Evolutionary conservation across 2,797 vertebrate species (phyloP).

Genomic region (Sebastes nivosus): DNA sequence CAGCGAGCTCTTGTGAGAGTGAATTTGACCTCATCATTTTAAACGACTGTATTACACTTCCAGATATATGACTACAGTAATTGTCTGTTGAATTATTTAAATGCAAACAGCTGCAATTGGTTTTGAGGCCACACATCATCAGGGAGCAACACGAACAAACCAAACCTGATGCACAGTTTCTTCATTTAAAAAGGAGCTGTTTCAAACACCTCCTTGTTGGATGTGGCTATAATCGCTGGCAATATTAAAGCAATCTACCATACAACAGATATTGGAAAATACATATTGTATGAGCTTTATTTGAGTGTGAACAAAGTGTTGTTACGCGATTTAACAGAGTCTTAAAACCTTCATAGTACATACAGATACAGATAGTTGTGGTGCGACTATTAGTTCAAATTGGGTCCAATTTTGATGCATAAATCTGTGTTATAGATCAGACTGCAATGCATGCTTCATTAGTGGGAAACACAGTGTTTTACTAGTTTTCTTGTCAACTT

Average conservation of each 20-base stretch:
- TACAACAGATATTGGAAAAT: constrained; percentile 13
- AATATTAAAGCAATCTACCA: constrained; percentile 30
- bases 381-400: background rate
- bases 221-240: constrained; percentile 14
- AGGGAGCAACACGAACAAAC: constrained; percentile 33
- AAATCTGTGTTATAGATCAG: background rate
- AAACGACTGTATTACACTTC: constrained; percentile 43
- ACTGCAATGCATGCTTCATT: background rate
- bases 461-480: background rate
- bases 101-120: constrained; percentile 46
- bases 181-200: constrained; percentile 30
- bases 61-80: constrained; percentile 51
- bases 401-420: background rate
- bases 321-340: background rate
- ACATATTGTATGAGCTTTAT: constrained; percentile 21
- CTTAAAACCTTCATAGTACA: background rate
- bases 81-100: constrained; percentile 68
- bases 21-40: constrained; percentile 32
- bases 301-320: background rate
- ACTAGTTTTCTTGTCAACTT: background rate
- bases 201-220: constrained; percentile 10
- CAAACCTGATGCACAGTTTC: constrained; percentile 23
- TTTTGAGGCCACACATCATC: constrained; percentile 55
- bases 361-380: background rate
- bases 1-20: constrained; percentile 17